These are phyloP conservation scores for Cyrtonyx montezumae DNA, from an alignment of 2,113 vertebrate genomes.

Conservation along the genomic window DNA sequence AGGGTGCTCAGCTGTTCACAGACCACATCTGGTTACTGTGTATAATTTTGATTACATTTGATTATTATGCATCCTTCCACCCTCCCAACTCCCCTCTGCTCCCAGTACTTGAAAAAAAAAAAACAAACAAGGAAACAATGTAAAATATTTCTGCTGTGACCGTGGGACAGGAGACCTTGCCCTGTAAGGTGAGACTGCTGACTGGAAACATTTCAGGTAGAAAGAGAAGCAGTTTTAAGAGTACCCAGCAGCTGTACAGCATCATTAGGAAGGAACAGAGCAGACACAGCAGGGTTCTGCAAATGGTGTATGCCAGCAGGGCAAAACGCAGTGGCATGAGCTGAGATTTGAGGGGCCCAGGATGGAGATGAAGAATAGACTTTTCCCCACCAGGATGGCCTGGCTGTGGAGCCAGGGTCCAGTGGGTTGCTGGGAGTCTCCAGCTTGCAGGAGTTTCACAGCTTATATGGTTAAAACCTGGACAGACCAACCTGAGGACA, in stretches of 20 bases:
- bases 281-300: rapidly evolving
- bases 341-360: not conserved
- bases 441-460: rapidly evolving
- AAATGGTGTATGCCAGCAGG: rapidly evolving
- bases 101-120: not conserved
- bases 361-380: not conserved
- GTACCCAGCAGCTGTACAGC: too few relatives aligned
- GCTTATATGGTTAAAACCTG: not conserved
- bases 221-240: rapidly evolving
- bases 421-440: rapidly evolving
- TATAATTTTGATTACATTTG: not conserved
- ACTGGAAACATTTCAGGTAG: rapidly evolving
- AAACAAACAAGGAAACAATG: not conserved
- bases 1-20: not conserved
- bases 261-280: not conserved
- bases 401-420: rapidly evolving
- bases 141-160: not conserved
- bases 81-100: not conserved
- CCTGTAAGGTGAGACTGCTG: not conserved
- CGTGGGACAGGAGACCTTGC: not conserved
- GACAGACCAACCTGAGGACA: not conserved
- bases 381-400: rapidly evolving
- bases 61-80: not conserved
- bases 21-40: not conserved
- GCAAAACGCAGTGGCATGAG: not conserved